Conservation (phyloP, 2,888 invertebrate species). For the Linnaemya tessellans region DNA sequence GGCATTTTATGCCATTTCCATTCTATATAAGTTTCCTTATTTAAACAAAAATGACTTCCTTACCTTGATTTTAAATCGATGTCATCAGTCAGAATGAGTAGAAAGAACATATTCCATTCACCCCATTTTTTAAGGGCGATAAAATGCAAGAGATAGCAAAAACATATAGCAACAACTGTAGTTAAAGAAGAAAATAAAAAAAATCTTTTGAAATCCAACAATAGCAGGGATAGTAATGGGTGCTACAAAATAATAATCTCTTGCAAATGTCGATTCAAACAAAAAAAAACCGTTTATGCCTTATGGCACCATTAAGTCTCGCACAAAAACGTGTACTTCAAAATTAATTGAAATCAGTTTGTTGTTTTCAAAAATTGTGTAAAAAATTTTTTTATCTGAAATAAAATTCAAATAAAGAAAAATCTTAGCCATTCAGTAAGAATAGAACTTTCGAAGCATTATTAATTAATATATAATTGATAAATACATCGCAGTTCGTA, state of each 20-base stretch:
- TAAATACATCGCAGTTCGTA: background rate
- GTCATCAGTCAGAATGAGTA: constrained; percentile 63
- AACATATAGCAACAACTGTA: constrained; percentile 51
- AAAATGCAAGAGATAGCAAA: constrained; percentile 62
- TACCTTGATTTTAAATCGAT: constrained; percentile 70
- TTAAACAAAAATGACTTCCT: constrained; percentile 68
- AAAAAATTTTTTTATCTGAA: background rate
- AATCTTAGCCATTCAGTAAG: background rate
- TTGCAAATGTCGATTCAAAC: constrained; percentile 46
- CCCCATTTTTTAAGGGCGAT: constrained; percentile 65
- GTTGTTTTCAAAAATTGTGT: constrained; percentile 33
- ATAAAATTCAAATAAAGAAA: constrained; percentile 17
- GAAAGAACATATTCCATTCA: constrained; percentile 29
- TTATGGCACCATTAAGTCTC: constrained; percentile 68
- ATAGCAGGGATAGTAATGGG: constrained; percentile 63
- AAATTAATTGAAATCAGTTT: constrained; percentile 74
- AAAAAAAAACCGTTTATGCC: constrained; percentile 68
- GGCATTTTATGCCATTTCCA: constrained; percentile 63
- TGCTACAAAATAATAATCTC: constrained; percentile 66
- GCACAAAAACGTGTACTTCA: constrained; percentile 54
- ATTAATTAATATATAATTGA: constrained; percentile 47
- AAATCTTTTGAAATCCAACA: constrained; percentile 51
- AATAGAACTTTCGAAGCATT: constrained; percentile 36
- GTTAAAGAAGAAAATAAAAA: constrained; percentile 19
- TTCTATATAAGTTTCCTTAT: background rate